These are phyloP conservation scores for Elanoides forficatus DNA, from an alignment of 2,113 vertebrate genomes.

Conservation along the genomic window DNA sequence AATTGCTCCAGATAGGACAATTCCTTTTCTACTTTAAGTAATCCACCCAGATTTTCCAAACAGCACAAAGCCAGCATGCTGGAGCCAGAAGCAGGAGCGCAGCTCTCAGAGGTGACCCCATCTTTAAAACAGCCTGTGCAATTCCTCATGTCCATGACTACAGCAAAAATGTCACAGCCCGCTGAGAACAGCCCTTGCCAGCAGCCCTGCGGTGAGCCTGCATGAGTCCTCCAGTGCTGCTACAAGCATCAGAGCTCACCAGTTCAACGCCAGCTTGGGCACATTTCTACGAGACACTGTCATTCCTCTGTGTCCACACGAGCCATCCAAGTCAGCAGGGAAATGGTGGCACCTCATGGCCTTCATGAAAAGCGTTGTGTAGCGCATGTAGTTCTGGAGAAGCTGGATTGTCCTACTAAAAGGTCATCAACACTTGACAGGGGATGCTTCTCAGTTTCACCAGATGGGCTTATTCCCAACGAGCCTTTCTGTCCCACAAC, in stretches of 20 bases:
- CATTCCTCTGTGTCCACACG: background rate
- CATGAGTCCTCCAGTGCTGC: fast-evolving
- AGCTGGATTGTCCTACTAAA: background rate
- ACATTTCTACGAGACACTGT: background rate
- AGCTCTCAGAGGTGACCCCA: background rate
- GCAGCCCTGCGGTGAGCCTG: background rate
- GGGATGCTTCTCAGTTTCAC: background rate
- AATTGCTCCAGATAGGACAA: background rate
- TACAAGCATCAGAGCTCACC: background rate
- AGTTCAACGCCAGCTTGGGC: fast-evolving
- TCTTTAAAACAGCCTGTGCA: background rate
- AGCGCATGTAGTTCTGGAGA: background rate
- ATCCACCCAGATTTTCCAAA: background rate
- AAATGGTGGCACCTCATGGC: background rate
- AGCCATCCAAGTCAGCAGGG: background rate
- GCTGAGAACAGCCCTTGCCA: background rate
- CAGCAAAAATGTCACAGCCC: background rate
- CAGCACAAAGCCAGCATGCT: background rate
- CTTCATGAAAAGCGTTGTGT: background rate
- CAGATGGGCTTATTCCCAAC: background rate
- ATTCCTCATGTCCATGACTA: background rate
- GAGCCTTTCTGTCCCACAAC: background rate
- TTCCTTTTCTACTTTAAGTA: background rate
- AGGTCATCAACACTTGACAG: background rate
- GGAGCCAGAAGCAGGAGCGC: background rate